Conservation (phyloP, 1,140 invertebrate genomes). For the Rhizoglyphus robini region DNA sequence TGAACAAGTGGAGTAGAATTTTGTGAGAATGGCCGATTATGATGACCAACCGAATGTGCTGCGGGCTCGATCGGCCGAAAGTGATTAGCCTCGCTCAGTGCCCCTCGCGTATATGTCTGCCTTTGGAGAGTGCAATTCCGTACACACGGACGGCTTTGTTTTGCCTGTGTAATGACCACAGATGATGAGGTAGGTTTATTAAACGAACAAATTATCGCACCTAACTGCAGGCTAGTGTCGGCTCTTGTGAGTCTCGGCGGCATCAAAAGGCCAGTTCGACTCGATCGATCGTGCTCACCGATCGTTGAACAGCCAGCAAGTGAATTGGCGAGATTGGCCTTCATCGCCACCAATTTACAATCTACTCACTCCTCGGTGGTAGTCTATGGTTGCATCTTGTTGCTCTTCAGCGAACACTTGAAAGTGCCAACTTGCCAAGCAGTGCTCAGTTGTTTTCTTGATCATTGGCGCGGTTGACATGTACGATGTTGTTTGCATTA, state of each 20-base stretch:
- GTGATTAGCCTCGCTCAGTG: background rate
- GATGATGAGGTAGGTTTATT: constrained; percentile 15
- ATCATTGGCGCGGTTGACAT: too few species aligned
- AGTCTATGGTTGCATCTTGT: too few species aligned
- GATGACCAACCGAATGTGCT: too few species aligned
- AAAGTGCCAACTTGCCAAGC: too few species aligned
- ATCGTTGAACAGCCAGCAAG: too few species aligned
- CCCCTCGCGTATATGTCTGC: too few species aligned
- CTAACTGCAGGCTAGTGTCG: background rate
- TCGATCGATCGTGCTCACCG: background rate
- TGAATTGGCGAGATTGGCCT: too few species aligned
- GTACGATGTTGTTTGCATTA: too few species aligned
- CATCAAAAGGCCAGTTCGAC: background rate
- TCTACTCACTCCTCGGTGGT: too few species aligned
- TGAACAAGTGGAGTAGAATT: background rate
- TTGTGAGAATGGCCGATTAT: background rate
- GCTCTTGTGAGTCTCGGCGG: background rate
- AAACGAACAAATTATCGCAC: constrained; percentile 14
- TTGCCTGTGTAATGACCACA: constrained; percentile 3
- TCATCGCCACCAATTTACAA: background rate
- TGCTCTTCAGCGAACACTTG: too few species aligned
- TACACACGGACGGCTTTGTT: background rate
- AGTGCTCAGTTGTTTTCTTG: too few species aligned
- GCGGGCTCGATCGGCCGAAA: too few species aligned
- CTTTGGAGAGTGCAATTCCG: background rate